Percentiles rank a stretch among this genome's conserved stretches.
These are phyloP conservation scores for Diplogasteroides magnus DNA, from an alignment of 1,140 invertebrate species.

Conservation along the genomic window DNA sequence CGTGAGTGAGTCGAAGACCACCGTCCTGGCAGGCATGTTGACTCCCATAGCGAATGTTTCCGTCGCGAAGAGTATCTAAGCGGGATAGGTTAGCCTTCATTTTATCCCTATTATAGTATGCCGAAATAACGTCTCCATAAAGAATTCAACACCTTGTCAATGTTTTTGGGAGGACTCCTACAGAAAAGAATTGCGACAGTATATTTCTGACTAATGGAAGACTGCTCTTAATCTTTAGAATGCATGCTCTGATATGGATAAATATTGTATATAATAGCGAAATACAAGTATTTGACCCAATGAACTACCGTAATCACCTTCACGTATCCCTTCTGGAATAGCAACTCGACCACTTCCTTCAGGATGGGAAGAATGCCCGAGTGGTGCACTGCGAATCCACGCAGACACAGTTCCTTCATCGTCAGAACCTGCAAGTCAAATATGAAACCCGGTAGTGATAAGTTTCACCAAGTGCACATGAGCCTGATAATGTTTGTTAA, in stretches of 20 bases:
- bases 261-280: background rate
- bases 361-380: slow-evolving; percentile 92
- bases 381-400: slow-evolving; percentile 90
- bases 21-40: slow-evolving; percentile 92
- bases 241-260: too few relatives aligned
- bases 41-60: slow-evolving; percentile 99
- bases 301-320: slow-evolving; percentile 63
- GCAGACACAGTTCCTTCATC: slow-evolving; percentile 71
- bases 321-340: slow-evolving; percentile 83
- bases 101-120: too few relatives aligned
- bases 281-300: background rate
- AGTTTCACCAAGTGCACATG: too few relatives aligned
- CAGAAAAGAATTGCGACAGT: too few relatives aligned
- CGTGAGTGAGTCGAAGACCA: slow-evolving; percentile 83
- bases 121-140: too few relatives aligned
- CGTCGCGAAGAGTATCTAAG: slow-evolving; percentile 76
- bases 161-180: too few relatives aligned
- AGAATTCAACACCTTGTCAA: too few relatives aligned
- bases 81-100: too few relatives aligned
- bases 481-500: too few relatives aligned
- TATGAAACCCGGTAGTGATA: too few relatives aligned
- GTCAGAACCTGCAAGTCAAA: slow-evolving; percentile 65
- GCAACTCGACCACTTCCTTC: slow-evolving; percentile 94
- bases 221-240: too few relatives aligned
- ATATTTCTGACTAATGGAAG: too few relatives aligned